Evolutionary conservation across 2,113 vertebrate species (phyloP).

Genomic region (Malurus melanocephalus): DNA sequence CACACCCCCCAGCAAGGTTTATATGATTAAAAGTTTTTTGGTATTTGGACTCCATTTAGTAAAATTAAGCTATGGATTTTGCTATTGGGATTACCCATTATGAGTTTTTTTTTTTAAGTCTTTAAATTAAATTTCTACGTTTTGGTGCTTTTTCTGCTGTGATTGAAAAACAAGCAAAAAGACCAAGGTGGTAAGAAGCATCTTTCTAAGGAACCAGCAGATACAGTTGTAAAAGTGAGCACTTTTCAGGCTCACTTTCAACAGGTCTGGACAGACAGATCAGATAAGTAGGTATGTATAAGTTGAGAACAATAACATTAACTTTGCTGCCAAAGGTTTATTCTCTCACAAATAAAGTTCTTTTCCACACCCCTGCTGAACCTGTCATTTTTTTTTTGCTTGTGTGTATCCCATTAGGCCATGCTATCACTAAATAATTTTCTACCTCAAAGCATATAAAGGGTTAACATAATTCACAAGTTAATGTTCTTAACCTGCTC

Average conservation of each 20-base stretch:
- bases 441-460: not conserved
- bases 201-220: not conserved
- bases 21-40: not conserved
- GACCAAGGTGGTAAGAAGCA: not conserved
- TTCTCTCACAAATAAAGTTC: not conserved
- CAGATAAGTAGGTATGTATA: not conserved
- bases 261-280: not conserved
- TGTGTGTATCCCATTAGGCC: not conserved
- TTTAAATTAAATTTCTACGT: not conserved
- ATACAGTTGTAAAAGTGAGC: not conserved
- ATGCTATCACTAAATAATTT: not conserved
- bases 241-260: not conserved
- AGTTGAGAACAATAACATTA: not conserved
- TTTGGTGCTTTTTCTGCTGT: not conserved
- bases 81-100: rapidly evolving
- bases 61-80: not conserved
- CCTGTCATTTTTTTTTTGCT: not conserved
- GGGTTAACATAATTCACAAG: not conserved
- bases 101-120: not conserved
- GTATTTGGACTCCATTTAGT: not conserved
- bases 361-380: not conserved
- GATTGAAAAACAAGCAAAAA: not conserved
- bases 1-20: no score
- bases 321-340: not conserved
- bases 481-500: not conserved